phyloP scores from a whole-genome alignment of 2,888 invertebrate species.

The Apotomis capreana region DNA sequence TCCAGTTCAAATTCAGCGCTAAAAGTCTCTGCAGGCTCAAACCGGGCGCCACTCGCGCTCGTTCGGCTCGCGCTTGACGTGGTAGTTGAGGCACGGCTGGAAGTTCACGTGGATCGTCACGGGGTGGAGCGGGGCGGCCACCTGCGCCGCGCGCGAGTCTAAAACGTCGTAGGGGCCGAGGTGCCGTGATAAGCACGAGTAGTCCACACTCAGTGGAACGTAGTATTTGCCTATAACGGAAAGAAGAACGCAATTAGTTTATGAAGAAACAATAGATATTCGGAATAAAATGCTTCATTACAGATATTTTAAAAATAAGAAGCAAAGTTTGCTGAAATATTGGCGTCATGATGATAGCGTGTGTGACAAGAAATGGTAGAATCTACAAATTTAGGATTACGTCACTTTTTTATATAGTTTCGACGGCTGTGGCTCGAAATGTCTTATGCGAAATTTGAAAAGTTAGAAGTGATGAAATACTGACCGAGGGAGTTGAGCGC shows the following conservation, averaged over 20 bases:
- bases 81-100: slow-evolving; percentile 74
- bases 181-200: slow-evolving; percentile 87
- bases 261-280: too few species aligned
- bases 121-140: slow-evolving; percentile 89
- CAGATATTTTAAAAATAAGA: too few species aligned
- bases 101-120: slow-evolving; percentile 96
- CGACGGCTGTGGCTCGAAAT: too few species aligned
- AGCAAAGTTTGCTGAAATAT: too few species aligned
- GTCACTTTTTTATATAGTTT: too few species aligned
- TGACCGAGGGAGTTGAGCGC: slow-evolving; percentile 93
- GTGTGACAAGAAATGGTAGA: too few species aligned
- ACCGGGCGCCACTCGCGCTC: slow-evolving; percentile 65
- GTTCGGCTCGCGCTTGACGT: slow-evolving; percentile 67
- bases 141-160: slow-evolving; percentile 80
- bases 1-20: too few species aligned
- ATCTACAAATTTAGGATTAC: too few species aligned
- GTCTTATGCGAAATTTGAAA: too few species aligned
- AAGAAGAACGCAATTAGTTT: neutral
- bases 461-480: slow-evolving; percentile 27
- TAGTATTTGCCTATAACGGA: slow-evolving; percentile 85
- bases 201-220: slow-evolving; percentile 92
- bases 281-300: too few species aligned
- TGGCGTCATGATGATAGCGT: too few species aligned
- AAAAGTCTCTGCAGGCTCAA: slow-evolving; percentile 40
- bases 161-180: slow-evolving; percentile 84